phyloP scores from a whole-genome alignment of 2,113 vertebrate species.

The Nymphicus hollandicus region DNA sequence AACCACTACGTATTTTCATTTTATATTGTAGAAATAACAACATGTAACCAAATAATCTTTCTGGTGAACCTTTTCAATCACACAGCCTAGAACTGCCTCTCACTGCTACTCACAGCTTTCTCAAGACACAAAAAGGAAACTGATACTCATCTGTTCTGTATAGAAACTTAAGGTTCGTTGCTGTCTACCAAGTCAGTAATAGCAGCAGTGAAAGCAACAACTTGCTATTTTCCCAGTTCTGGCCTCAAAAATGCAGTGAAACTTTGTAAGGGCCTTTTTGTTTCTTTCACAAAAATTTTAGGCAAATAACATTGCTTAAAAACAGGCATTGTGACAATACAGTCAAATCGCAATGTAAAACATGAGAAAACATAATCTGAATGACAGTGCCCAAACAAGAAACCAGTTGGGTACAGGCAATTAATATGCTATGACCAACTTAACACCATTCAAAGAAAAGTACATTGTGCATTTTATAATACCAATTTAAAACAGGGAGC shows the following conservation, averaged over 20 bases:
- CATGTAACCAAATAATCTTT: neutral
- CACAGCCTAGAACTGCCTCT: neutral
- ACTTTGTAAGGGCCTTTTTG: neutral
- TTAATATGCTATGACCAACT: neutral
- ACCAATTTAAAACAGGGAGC: neutral
- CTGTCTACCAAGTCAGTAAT: fast-evolving
- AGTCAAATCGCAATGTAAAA: neutral
- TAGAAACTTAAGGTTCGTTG: neutral
- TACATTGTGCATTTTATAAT: neutral
- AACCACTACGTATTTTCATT: neutral
- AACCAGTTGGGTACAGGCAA: fast-evolving
- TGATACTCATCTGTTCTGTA: neutral
- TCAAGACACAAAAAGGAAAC: neutral
- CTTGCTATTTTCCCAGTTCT: neutral
- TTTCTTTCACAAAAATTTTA: neutral
- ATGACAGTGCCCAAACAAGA: neutral
- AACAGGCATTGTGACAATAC: neutral
- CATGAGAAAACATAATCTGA: neutral
- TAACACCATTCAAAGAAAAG: neutral
- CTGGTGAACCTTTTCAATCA: neutral
- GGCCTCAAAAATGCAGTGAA: neutral
- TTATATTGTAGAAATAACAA: neutral
- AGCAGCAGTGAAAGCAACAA: neutral
- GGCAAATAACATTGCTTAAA: neutral
- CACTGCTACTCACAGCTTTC: neutral